A percentile compares a stretch with the other conserved stretches of the same genome.
phyloP scores from a whole-genome alignment of 2,797 vertebrate genomes.

The Coluber constrictor region DNA sequence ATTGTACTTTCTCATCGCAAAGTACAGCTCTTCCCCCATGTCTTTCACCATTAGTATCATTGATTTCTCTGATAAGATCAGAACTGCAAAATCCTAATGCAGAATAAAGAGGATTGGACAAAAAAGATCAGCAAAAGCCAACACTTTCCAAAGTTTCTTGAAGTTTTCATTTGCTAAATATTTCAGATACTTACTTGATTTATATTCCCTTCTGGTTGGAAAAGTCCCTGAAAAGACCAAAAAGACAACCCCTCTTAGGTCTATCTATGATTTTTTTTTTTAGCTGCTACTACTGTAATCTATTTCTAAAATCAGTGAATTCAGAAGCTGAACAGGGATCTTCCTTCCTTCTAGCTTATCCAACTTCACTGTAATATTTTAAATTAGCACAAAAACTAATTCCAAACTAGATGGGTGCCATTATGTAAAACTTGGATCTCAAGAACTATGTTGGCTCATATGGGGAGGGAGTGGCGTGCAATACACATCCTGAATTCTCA shows the following conservation, averaged over 20 bases:
- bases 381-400: not conserved
- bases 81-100: not conserved
- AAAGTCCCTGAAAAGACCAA: not conserved
- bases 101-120: not conserved
- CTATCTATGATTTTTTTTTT: not conserved
- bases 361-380: not conserved
- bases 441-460: constrained; percentile 2
- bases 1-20: not conserved
- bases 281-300: not conserved
- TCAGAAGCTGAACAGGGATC: not conserved
- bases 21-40: not conserved
- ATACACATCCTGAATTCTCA: constrained; percentile 33
- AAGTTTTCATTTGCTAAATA: not conserved
- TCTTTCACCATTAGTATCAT: not conserved
- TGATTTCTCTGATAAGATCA: not conserved
- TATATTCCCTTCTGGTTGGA: not conserved
- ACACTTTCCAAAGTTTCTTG: not conserved
- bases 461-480: not conserved
- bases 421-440: constrained; percentile 11
- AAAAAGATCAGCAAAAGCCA: not conserved
- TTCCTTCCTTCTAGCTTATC: not conserved
- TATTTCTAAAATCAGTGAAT: not conserved
- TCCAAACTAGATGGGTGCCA: not conserved
- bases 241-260: not conserved
- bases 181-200: not conserved